phyloP scores from a whole-genome alignment of 2,113 vertebrate species.

The Asarcornis scutulata region DNA sequence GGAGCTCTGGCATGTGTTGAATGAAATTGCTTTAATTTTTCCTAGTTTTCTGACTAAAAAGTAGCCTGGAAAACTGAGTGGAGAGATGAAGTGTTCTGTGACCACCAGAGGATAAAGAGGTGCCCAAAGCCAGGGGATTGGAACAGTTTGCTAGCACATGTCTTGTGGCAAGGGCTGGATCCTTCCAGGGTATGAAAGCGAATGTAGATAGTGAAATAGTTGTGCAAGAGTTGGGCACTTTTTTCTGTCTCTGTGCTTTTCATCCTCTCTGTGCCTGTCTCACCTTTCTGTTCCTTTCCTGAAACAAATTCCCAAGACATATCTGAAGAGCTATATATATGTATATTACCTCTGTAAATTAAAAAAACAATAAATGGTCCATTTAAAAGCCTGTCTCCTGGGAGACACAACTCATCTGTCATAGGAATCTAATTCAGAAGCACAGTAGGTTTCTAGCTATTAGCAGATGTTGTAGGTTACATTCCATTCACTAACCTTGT shows the following conservation, averaged over 20 bases:
- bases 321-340: not conserved
- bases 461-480: not conserved
- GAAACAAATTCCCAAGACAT: not conserved
- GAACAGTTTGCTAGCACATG: not conserved
- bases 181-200: not conserved
- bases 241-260: not conserved
- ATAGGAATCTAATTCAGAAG: not conserved
- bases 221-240: not conserved
- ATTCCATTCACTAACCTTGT: not conserved
- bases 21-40: not conserved
- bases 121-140: not conserved
- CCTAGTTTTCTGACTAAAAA: not conserved
- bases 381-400: not conserved
- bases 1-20: not conserved
- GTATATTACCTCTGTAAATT: not conserved
- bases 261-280: not conserved
- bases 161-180: not conserved
- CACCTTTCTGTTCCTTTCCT: not conserved
- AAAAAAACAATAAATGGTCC: not conserved
- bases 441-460: conserved; percentile 11
- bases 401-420: not conserved
- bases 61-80: not conserved
- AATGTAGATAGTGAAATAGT: not conserved
- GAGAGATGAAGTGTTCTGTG: not conserved
- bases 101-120: not conserved